A percentile compares a stretch with the other conserved stretches of the same genome.
Conservation (phyloP, 2,888 invertebrate genomes). For the Drymonia ruficornis region DNA sequence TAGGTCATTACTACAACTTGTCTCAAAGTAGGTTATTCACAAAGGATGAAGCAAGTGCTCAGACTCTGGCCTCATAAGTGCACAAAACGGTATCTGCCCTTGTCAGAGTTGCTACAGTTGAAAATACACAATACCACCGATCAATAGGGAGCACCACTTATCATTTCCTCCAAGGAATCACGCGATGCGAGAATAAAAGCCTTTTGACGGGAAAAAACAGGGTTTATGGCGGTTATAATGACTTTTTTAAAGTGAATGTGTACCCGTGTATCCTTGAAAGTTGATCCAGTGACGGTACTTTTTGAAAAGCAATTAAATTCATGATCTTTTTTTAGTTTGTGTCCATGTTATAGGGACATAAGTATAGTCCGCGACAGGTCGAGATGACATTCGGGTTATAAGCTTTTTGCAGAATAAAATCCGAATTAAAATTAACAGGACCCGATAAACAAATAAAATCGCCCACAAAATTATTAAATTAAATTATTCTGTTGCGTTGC, state of each 20-base stretch:
- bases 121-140: background rate
- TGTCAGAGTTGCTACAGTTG: background rate
- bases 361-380: no score
- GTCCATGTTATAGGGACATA: background rate
- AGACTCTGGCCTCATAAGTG: background rate
- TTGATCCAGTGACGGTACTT: background rate
- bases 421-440: no score
- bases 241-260: conserved; percentile 16
- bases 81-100: background rate
- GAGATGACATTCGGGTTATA: no score
- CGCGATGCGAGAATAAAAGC: conserved; percentile 5
- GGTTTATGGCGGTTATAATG: conserved; percentile 10
- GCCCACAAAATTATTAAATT: no score
- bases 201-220: conserved; percentile 8
- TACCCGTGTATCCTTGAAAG: conserved; percentile 8
- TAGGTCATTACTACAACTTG: background rate
- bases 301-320: background rate
- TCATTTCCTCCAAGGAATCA: background rate
- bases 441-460: no score
- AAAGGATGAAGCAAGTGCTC: background rate
- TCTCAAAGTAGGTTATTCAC: background rate
- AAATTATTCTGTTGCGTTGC: no score
- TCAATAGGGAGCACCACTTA: conserved; percentile 2
- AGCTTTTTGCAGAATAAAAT: no score
- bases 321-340: background rate